Evolutionary conservation across 1,140 invertebrate species (phyloP).

Genomic region (Aphelinus certus): DNA sequence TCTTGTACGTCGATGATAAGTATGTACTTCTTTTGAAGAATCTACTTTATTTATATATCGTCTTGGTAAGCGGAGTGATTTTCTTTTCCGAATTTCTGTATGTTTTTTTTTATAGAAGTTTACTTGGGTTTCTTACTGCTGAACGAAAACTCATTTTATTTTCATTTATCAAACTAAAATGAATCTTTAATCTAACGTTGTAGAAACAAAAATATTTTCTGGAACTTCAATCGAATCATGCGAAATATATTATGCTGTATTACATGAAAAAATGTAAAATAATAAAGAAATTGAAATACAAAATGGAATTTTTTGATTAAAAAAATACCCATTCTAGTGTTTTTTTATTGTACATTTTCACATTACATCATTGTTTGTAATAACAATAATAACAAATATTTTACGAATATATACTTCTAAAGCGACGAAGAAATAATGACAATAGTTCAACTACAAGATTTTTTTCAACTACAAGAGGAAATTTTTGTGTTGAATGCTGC

Average conservation of each 20-base stretch:
- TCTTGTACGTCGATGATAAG: not conserved
- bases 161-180: not conserved
- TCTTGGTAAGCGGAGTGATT: not conserved
- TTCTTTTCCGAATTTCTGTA: not conserved
- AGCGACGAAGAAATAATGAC: no score
- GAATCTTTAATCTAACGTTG: no score
- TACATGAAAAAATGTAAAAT: slow-evolving; percentile 16
- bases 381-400: no score
- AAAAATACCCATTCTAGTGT: not conserved
- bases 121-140: not conserved
- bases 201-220: slow-evolving; percentile 18
- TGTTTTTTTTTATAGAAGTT: not conserved
- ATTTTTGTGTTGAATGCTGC: no score
- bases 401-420: no score
- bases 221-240: not conserved
- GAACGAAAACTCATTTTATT: no score
- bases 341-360: not conserved
- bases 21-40: no score
- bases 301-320: not conserved
- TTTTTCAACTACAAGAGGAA: no score
- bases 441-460: no score
- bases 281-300: slow-evolving; percentile 25
- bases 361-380: not conserved
- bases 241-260: slow-evolving; percentile 4
- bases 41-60: no score